Conservation (phyloP, 2,888 invertebrate genomes). For the Pristionchus arcanus region DNA sequence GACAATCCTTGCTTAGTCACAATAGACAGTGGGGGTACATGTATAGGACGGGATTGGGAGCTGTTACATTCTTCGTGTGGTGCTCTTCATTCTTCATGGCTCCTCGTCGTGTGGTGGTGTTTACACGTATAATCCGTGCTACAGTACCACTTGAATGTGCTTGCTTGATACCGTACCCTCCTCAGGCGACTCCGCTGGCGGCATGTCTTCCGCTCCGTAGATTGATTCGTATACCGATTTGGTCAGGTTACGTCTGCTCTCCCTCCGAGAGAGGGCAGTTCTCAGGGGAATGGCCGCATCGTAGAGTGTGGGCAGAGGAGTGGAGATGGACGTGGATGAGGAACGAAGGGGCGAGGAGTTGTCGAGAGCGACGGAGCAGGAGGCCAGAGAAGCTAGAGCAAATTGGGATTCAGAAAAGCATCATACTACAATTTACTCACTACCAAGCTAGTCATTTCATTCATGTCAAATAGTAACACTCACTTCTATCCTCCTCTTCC, state of each 20-base stretch:
- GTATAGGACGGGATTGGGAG: background rate
- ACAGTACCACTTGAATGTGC: background rate
- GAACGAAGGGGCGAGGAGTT: conserved; percentile 13
- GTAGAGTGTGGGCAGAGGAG: conserved; percentile 52
- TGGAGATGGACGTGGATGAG: background rate
- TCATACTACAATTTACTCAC: no score
- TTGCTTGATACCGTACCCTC: background rate
- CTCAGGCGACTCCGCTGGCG: background rate
- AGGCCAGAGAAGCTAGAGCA: background rate
- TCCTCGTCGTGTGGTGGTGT: background rate
- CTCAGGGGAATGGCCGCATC: conserved; percentile 32
- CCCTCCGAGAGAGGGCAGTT: conserved; percentile 28
- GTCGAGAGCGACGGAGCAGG: background rate
- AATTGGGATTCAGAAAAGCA: background rate
- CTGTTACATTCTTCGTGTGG: background rate
- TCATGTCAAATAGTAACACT: background rate
- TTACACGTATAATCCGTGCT: background rate
- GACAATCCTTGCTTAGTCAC: background rate
- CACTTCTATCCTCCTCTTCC: conserved; percentile 25
- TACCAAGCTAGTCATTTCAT: no score
- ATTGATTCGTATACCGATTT: conserved; percentile 45
- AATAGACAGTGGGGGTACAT: background rate
- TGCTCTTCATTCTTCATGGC: background rate
- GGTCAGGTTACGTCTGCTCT: conserved; percentile 32
- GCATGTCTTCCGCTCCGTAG: conserved; percentile 33